phyloP scores from a whole-genome alignment of 2,113 vertebrate genomes.

The Drymodes brunneopygia region DNA sequence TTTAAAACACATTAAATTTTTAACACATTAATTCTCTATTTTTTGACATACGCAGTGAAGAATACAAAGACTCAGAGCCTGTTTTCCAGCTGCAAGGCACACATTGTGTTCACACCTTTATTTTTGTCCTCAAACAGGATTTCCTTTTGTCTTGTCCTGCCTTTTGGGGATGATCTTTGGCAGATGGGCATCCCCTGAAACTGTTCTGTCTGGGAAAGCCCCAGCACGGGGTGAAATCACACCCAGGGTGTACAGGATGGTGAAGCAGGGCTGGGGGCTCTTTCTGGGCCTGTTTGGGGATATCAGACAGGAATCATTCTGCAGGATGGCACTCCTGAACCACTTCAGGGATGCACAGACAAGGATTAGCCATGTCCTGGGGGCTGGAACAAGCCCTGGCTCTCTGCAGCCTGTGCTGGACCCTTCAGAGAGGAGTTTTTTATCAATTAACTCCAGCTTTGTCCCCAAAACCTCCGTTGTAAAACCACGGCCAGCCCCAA shows the following conservation, averaged over 20 bases:
- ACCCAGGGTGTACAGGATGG: background rate
- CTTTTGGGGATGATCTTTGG: background rate
- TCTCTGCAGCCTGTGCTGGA: background rate
- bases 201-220: background rate
- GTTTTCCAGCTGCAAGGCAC: background rate
- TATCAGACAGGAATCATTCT: too few species aligned
- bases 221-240: background rate
- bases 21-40: background rate
- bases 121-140: background rate
- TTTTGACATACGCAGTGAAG: fast-evolving
- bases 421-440: fast-evolving
- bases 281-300: background rate
- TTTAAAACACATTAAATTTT: too few species aligned
- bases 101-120: background rate
- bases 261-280: background rate
- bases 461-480: background rate
- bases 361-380: fast-evolving
- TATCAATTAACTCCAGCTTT: background rate
- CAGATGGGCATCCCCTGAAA: background rate
- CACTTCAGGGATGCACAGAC: background rate
- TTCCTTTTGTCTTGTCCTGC: background rate
- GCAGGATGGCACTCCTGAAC: background rate
- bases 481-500: background rate
- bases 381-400: background rate
- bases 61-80: background rate